These are phyloP conservation scores for Nycticryphes semicollaris DNA, from an alignment of 2,113 vertebrate species.

Conservation along the genomic window DNA sequence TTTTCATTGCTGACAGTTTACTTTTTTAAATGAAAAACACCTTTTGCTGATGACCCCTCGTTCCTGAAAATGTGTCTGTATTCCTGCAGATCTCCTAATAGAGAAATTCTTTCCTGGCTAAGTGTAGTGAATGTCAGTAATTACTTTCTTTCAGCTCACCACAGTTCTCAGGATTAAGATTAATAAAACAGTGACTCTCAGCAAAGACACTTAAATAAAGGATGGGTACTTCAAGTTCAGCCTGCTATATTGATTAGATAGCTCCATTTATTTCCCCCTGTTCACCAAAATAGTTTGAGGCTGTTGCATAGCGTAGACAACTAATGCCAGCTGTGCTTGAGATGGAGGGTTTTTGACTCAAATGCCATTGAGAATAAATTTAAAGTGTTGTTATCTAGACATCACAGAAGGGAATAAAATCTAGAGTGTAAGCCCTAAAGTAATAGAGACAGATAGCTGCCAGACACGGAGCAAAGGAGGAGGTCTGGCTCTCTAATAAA, in stretches of 20 bases:
- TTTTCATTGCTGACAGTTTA: background rate
- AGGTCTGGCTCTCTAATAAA: background rate
- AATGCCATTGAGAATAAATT: background rate
- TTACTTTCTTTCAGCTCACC: background rate
- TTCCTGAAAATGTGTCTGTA: background rate
- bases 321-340: background rate
- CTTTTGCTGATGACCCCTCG: background rate
- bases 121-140: background rate
- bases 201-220: conserved; percentile 5
- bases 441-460: background rate
- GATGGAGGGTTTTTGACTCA: background rate
- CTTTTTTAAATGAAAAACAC: background rate
- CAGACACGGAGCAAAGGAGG: background rate
- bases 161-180: conserved; percentile 11
- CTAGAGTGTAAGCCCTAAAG: background rate
- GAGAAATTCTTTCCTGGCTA: background rate
- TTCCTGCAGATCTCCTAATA: background rate
- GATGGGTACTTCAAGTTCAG: background rate
- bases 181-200: conserved; percentile 4
- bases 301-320: background rate
- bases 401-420: background rate
- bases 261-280: background rate
- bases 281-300: background rate
- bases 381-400: background rate
- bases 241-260: conserved; percentile 9